Conservation (phyloP, 1,140 invertebrate species). For the Drosophila virilis region DNA sequence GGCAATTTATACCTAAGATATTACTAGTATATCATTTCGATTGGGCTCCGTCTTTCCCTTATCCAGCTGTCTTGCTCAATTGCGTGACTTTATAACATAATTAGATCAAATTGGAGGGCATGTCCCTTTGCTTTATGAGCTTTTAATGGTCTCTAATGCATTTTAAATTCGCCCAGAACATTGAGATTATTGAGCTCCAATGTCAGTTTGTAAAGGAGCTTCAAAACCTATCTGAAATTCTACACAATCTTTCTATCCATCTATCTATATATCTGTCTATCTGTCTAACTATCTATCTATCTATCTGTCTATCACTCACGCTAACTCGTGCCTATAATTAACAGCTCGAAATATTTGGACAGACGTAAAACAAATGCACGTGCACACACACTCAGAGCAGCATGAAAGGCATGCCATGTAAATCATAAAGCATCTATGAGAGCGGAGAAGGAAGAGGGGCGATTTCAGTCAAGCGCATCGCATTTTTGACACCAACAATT, state of each 20-base stretch:
- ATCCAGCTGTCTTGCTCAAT: constrained; percentile 1
- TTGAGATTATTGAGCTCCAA: neutral
- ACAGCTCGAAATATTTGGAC: constrained; percentile 78
- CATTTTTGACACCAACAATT: constrained; percentile 75
- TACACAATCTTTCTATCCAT: neutral
- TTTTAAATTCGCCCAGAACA: constrained; percentile 52
- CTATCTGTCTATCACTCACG: constrained; percentile 44
- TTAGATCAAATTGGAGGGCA: constrained; percentile 45
- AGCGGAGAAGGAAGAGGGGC: neutral
- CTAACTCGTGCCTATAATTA: constrained; percentile 79
- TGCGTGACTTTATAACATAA: constrained; percentile 75
- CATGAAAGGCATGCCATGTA: constrained; percentile 28
- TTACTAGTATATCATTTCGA: constrained; percentile 13
- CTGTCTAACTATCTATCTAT: neutral
- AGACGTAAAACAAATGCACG: constrained; percentile 56
- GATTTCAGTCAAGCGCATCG: neutral
- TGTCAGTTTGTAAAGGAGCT: neutral
- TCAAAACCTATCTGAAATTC: neutral
- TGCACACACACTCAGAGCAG: neutral
- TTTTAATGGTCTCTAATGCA: constrained; percentile 74
- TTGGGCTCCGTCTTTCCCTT: neutral
- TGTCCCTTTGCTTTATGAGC: constrained; percentile 48
- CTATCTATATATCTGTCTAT: neutral
- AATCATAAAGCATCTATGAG: constrained; percentile 25
- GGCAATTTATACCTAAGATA: constrained; percentile 23